Evolutionary conservation across 1,140 invertebrate species (phyloP), one percentile per base, ranked within the genome.

Genomic region (Pinna nobilis): DNA sequence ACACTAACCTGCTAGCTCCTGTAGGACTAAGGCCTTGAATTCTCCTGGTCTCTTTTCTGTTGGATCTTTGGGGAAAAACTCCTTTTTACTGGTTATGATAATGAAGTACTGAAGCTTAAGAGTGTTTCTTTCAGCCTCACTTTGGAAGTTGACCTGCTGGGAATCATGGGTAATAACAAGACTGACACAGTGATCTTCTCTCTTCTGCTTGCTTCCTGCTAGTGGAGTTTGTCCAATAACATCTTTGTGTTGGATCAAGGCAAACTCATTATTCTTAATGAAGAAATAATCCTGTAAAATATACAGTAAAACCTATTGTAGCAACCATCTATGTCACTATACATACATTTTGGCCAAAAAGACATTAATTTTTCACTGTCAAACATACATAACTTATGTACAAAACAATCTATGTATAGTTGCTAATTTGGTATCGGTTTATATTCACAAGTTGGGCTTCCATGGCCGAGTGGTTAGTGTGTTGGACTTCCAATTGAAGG

Each of bases 31-130:
- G 25, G 35, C 66, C 68, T 77, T 80, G 76, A 93, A 93, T 75
- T 93, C 93, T 1, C 93, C 93, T 6, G 92, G 84, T 65, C 91
- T 91, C 72, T 91, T 92, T 74, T 94, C 93, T 0, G 92, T 85
- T 61, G 77, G 86, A 47, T 91, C 87, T 81, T 92, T 93, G 1
- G 94, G 94, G 88, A 94, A 94, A 2, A 93, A 87, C 80, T 94
- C 93, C 23, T 91, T 88, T 77, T 91, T 88, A 73, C 92, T 93
- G 0, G 93, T 95, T 5, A 95, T 86, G 66, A 95, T 91, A 3
- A 95, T 89, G 84, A 94, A 95, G 84, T 92, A 95, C 79, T 94
- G 93, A 0, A 95, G 89, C 59, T 90, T 90, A 3, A 95, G 90
- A 11, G 70, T 81, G 41, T 82, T 70, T 18, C 71, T 64, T 44